Percentiles rank a stretch among this genome's conserved stretches.
phyloP scores from a whole-genome alignment of 2,113 vertebrate genomes.

The Melierax canorus region DNA sequence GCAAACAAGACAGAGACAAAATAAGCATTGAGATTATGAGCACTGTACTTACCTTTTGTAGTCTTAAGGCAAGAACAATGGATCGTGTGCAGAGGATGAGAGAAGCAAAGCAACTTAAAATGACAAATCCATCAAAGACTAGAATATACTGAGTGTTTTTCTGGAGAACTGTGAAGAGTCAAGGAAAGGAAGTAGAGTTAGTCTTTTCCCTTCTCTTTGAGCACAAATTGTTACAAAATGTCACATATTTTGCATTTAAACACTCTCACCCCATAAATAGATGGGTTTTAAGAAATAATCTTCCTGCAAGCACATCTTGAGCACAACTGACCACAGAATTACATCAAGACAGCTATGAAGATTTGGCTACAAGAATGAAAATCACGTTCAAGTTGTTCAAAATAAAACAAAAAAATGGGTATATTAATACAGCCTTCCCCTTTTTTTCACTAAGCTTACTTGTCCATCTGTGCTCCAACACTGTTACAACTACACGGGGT shows the following conservation, averaged over 20 bases:
- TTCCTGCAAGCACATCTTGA: neutral
- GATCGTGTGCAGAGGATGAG: constrained; percentile 89
- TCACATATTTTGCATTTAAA: neutral
- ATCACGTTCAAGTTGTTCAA: neutral
- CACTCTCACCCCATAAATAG: neutral
- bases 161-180: constrained; percentile 77
- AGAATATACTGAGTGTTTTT: constrained; percentile 88
- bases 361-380: neutral
- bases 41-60: constrained; percentile 82
- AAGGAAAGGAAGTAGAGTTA: neutral
- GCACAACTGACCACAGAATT: neutral
- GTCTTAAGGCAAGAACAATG: constrained; percentile 83
- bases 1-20: neutral
- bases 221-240: neutral
- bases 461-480: neutral
- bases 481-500: neutral
- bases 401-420: neutral
- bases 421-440: neutral
- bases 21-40: neutral
- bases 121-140: constrained; percentile 88
- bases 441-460: neutral
- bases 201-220: neutral
- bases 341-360: neutral
- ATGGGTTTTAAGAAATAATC: neutral
- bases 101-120: constrained; percentile 85